A percentile compares a stretch with the other conserved stretches of the same genome.
These are phyloP conservation scores for Sparus aurata DNA, from an alignment of 2,797 vertebrate species.

Conservation along the genomic window DNA sequence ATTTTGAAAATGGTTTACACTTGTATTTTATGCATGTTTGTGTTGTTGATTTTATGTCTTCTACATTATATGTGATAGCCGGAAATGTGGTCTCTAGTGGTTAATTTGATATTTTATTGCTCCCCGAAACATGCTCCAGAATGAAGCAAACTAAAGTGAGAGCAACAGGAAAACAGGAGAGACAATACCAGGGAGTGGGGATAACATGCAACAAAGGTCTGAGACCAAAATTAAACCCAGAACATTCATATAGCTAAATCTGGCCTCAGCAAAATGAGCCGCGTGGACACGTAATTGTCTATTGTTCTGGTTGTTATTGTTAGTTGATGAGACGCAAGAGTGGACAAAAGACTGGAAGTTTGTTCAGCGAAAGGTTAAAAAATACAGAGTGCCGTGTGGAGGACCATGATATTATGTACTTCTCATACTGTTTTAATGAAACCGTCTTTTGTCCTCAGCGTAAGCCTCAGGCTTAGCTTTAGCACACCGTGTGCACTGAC, in stretches of 20 bases:
- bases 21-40: conserved; percentile 18
- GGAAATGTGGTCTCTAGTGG: background rate
- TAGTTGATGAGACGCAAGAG: conserved; percentile 28
- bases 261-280: conserved; percentile 30
- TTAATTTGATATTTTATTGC: background rate
- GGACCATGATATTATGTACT: background rate
- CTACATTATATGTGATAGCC: conserved; percentile 4
- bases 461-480: conserved; percentile 13
- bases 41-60: conserved; percentile 4
- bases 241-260: conserved; percentile 31
- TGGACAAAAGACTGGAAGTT: conserved; percentile 23
- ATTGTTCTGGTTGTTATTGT: conserved; percentile 32
- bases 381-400: background rate
- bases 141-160: background rate
- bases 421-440: conserved; percentile 35
- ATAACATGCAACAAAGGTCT: conserved; percentile 40
- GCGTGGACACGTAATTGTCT: conserved; percentile 16
- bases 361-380: conserved; percentile 1
- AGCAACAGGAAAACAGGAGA: conserved; percentile 14
- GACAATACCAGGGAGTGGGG: conserved; percentile 21
- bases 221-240: conserved; percentile 38
- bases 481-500: conserved; percentile 23
- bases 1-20: conserved; percentile 7
- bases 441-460: conserved; percentile 21
- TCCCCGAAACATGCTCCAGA: background rate